Conservation (phyloP, 2,797 vertebrate genomes). For the Cyclura pinguis region DNA sequence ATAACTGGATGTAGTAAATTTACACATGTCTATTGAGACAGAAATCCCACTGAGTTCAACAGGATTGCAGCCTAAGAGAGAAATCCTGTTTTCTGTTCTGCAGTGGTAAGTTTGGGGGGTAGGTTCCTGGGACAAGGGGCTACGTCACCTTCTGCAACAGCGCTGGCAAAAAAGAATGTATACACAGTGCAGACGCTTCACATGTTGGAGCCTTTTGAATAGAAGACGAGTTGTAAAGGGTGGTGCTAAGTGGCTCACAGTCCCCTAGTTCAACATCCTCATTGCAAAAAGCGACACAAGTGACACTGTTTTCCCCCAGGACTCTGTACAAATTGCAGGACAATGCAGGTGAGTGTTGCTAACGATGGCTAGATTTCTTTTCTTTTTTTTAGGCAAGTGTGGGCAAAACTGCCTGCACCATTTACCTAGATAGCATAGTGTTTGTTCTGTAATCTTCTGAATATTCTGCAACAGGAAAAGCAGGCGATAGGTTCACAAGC, state of each 20-base stretch:
- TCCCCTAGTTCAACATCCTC: not conserved
- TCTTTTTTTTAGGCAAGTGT: not conserved
- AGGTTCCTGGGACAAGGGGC: not conserved
- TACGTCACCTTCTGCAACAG: too few species aligned
- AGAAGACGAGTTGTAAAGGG: not conserved
- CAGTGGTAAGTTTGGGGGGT: not conserved
- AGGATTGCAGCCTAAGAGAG: not conserved
- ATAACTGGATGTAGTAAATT: not conserved
- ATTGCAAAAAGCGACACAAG: not conserved
- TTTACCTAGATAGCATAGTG: not conserved
- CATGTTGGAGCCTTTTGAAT: not conserved
- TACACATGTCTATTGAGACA: not conserved
- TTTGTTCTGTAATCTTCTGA: not conserved
- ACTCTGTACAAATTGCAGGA: not conserved
- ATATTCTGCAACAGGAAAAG: not conserved
- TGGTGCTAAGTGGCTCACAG: not conserved
- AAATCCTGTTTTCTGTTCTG: not conserved
- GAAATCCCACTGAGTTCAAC: not conserved
- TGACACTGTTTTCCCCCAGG: not conserved
- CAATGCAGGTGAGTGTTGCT: not conserved
- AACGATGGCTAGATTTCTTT: not conserved
- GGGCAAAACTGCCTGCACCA: not conserved
- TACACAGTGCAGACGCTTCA: not conserved
- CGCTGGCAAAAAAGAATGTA: not conserved
- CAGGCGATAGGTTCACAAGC: not conserved